Evolutionary conservation across 2,113 vertebrate species (phyloP).

Genomic region (Phylloscopus whistleri): DNA sequence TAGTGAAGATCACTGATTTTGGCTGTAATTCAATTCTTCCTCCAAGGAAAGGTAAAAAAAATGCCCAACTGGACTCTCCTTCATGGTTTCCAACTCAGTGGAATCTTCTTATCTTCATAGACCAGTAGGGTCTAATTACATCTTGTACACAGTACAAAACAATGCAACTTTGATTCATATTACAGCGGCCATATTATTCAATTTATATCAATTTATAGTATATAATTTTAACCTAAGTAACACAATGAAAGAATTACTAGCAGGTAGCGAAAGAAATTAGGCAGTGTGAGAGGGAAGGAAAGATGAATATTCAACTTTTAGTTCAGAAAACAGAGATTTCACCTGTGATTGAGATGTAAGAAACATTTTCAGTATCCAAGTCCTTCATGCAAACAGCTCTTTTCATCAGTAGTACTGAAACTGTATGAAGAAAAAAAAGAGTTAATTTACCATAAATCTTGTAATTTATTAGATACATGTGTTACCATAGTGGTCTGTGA

Average conservation of each 20-base stretch:
- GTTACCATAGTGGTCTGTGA: background rate
- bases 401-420: background rate
- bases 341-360: background rate
- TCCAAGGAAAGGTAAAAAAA: slow-evolving; percentile 80
- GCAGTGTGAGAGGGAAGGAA: background rate
- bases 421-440: background rate
- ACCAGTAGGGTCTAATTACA: background rate
- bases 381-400: background rate
- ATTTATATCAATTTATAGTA: background rate
- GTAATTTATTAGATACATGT: background rate
- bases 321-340: background rate
- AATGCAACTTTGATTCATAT: background rate
- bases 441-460: background rate
- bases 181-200: background rate
- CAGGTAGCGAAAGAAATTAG: background rate
- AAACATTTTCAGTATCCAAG: background rate
- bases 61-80: background rate
- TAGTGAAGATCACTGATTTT: slow-evolving; percentile 98
- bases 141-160: background rate
- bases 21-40: slow-evolving; percentile 89
- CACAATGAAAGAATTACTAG: background rate
- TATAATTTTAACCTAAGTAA: background rate
- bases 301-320: background rate
- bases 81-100: background rate
- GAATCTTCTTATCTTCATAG: background rate